Evolutionary conservation across 1,140 invertebrate species (phyloP), one percentile per base, ranked within the genome.

Genomic region (Lithobius niger): DNA sequence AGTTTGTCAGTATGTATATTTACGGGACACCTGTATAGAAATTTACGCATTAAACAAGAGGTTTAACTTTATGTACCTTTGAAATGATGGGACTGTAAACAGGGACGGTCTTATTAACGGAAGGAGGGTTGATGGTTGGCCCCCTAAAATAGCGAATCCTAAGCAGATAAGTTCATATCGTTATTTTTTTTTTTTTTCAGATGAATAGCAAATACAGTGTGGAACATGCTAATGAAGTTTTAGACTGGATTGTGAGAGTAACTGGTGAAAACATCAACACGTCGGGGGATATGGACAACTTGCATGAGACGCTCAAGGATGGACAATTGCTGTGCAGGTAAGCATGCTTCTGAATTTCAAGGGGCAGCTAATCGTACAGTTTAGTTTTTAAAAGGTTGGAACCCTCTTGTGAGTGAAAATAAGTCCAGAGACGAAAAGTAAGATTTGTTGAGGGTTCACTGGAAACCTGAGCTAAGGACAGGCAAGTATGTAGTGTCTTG

Each of bases 141-240:
- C n/a, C n/a, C n/a, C n/a, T n/a, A n/a, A n/a, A n/a, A n/a, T n/a
- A n/a, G n/a, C n/a, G n/a, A n/a, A n/a, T n/a, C n/a, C n/a, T n/a
- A n/a, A n/a, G n/a, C n/a, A n/a, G n/a, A n/a, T n/a, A n/a, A n/a
- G n/a, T n/a, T n/a, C n/a, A n/a, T n/a, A n/a, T n/a, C n/a, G 18
- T 36, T 43, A 42, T 52, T 40, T 36, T 53, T 26, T 57, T 44
- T 61, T 64, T 59, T 53, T 81, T 81, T 22, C 76, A 95, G 91
- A 88, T 94, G 57, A 90, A 89, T 69, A 88, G 86, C 67, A 97
- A 97, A 76, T 97, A 94, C 75, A 94, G 85, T 67, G 87, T 92
- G 69, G 85, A 92, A 65, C 78, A 93, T 58, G 91, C 90, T 0
- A 79, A 83, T 61, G 87, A 95, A 76, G 82, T 82, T 62, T 72